Evolutionary conservation across 2,797 vertebrate genomes (phyloP).

Genomic region (Pelochelys cantorii): DNA sequence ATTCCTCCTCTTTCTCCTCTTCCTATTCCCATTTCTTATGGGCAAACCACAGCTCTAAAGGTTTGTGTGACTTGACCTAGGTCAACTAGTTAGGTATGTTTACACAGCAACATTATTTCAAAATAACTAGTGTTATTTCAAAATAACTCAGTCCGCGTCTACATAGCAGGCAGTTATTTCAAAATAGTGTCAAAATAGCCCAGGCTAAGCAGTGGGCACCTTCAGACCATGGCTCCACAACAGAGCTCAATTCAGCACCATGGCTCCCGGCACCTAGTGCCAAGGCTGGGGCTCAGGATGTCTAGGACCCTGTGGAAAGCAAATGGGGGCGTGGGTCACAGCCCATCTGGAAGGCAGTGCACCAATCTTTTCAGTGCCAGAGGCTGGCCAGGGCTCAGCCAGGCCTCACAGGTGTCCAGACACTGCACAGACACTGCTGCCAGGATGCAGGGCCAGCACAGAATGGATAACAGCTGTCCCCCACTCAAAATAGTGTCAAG

Average conservation of each 20-base stretch:
- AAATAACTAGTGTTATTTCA: too few species aligned
- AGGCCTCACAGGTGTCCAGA: not conserved
- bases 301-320: not conserved
- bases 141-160: too few species aligned
- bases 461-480: not conserved
- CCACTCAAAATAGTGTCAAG: not conserved
- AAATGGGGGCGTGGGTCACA: not conserved
- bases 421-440: not conserved
- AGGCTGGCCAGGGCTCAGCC: not conserved
- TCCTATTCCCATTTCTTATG: not conserved
- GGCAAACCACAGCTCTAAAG: not conserved
- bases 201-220: not conserved
- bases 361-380: not conserved
- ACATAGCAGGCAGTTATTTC: too few species aligned
- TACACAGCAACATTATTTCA: too few species aligned
- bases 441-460: not conserved
- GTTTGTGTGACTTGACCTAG: not conserved
- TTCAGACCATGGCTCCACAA: not conserved
- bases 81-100: not conserved
- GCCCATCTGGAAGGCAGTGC: not conserved
- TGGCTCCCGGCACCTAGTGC: too few species aligned
- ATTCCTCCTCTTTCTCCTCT: not conserved
- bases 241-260: too few species aligned
- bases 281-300: not conserved
- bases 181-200: not conserved